A percentile compares a stretch with the other conserved stretches of the same genome.
phyloP scores from a whole-genome alignment of 1,140 invertebrate genomes.

The Tachypleus tridentatus region DNA sequence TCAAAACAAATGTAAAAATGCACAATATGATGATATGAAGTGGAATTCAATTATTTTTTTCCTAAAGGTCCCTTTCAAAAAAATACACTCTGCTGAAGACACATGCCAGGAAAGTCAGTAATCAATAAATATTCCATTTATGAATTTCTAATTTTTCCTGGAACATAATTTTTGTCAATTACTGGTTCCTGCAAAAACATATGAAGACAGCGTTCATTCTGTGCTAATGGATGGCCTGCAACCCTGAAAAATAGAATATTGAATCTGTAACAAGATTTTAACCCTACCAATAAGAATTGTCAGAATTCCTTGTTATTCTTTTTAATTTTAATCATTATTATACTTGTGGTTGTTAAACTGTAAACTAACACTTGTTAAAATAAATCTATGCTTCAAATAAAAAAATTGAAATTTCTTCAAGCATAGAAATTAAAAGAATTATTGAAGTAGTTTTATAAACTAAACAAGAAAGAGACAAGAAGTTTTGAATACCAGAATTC shows the following conservation, averaged over 20 bases:
- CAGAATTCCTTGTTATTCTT: neutral
- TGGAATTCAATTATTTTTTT: no score
- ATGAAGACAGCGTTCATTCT: constrained; percentile 97
- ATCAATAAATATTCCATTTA: constrained; percentile 27
- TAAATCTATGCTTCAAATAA: no score
- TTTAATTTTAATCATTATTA: neutral
- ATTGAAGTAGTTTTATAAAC: no score
- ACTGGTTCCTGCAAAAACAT: constrained; percentile 97
- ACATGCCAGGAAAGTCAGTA: no score
- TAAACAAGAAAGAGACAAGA: no score
- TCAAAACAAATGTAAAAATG: no score
- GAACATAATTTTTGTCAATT: constrained; percentile 99
- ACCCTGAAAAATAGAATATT: constrained; percentile 41
- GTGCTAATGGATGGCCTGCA: constrained; percentile 97
- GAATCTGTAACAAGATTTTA: neutral
- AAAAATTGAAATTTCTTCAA: no score
- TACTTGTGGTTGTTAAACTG: neutral
- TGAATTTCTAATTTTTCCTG: constrained; percentile 96
- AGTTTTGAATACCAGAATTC: no score
- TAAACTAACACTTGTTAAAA: neutral
- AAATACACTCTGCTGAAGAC: no score
- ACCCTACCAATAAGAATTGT: neutral
- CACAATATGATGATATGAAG: no score
- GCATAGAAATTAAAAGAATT: no score
- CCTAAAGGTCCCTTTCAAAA: no score